Evolutionary conservation across 2,113 vertebrate genomes (phyloP).

Genomic region (Muntiacus muntjak): DNA sequence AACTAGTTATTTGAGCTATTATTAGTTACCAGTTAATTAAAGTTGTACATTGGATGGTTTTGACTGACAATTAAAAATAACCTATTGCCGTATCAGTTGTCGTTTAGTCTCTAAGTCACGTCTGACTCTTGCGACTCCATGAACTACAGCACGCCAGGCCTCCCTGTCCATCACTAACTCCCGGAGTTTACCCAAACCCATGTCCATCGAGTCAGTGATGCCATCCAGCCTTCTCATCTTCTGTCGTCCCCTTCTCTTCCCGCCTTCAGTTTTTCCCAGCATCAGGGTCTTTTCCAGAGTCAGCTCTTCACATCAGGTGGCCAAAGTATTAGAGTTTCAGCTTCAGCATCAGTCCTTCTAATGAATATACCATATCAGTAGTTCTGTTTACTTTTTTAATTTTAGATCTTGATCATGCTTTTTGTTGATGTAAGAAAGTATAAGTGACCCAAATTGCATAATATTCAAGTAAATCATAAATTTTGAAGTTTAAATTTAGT

Average conservation of each 20-base stretch:
- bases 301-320: background rate
- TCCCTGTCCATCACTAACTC: background rate
- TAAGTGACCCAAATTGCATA: background rate
- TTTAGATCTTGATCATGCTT: background rate
- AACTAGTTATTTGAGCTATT: background rate
- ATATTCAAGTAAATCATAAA: background rate
- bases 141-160: background rate
- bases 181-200: background rate
- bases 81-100: background rate
- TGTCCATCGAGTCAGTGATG: background rate
- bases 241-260: background rate
- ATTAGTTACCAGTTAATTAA: background rate
- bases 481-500: background rate
- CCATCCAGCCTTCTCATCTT: background rate
- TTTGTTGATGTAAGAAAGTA: background rate
- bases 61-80: background rate
- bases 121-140: fast-evolving
- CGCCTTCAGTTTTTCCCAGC: background rate
- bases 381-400: background rate
- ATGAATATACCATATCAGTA: background rate
- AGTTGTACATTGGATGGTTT: background rate
- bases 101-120: background rate
- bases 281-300: background rate
- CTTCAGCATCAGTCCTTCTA: background rate
- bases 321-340: background rate